Base-by-base conservation (phyloP, 2,797 vertebrate genomes). In the Myiothlypis chrysogaster region DNA sequence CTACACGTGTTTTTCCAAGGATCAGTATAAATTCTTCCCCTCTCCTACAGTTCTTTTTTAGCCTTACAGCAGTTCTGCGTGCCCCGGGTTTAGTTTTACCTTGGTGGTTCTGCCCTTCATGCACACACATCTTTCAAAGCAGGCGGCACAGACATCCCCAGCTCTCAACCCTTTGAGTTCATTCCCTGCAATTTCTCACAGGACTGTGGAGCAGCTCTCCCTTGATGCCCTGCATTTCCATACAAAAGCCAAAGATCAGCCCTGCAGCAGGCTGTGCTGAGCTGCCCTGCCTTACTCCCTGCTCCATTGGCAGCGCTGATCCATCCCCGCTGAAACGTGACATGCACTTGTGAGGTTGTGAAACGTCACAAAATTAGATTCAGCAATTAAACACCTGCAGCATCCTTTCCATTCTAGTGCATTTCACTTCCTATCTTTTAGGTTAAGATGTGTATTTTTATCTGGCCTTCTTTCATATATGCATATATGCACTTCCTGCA, bases 221-320 rank as follows among this genome's bases (percentile, higher is more conserved):
- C n/a, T 30, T 14, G 3, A 0, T 6, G 20, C 11, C 17, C 24
- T 53, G n/a, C 7, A 57, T 91, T 93, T 77, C 32, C 52, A 25
- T 9, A 5, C 12, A 18, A 46, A 50, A 71, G 11, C n/a, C 5
- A 1, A 14, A 5, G 2, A 12, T 8, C 63, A 37, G 17, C 23
- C 47, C 39, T 57, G 34, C 46, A 60, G 41, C 46, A 82, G 35
- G 32, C 25, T 2, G 23, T 2, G 17, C 24, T 18, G n/a, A 50
- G 70, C 55, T 77, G 39, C 37, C 53, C 22, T 13, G 43, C 41
- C 25, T 2, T 2, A 21, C 19, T 66, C 28, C 18, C 18, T 35
- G 28, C 35, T 8, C 22, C 14, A 0, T 1, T 3, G 3, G 44
- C 72, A 20, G 21, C 0, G 2, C 1, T 4, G n/a, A 44, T 46